These are phyloP conservation scores for Myrmophylax atrothorax DNA, from an alignment of 2,113 vertebrate species.

Conservation along the genomic window DNA sequence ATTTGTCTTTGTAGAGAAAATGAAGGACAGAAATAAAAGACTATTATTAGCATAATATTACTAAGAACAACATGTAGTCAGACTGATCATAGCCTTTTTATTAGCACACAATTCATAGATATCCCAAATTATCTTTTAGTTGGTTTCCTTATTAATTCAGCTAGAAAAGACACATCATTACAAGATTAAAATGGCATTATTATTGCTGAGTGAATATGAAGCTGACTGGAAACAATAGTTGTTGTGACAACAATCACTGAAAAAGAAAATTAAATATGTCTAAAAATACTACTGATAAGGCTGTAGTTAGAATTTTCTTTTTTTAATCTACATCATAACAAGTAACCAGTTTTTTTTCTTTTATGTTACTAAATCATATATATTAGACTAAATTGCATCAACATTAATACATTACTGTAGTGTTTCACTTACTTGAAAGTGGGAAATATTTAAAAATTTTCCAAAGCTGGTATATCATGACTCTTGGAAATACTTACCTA, in stretches of 20 bases:
- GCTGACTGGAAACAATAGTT: slow-evolving; percentile 63
- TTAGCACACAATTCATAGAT: slow-evolving; percentile 45
- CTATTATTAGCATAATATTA: slow-evolving; percentile 44
- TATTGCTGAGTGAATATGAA: slow-evolving; percentile 61
- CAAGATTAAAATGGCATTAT: slow-evolving; percentile 66
- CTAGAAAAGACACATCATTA: slow-evolving; percentile 49
- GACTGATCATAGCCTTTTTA: slow-evolving; percentile 48
- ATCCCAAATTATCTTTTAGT: slow-evolving; percentile 59
- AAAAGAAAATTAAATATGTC: slow-evolving; percentile 66
- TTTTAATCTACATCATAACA: slow-evolving; percentile 63
- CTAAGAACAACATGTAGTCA: neutral
- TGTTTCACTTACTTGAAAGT: slow-evolving; percentile 4
- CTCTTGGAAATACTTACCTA: slow-evolving; percentile 1
- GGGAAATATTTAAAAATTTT: slow-evolving; percentile 28
- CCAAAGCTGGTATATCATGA: neutral
- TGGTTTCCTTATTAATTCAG: slow-evolving; percentile 67
- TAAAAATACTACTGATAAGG: slow-evolving; percentile 62
- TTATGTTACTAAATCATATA: neutral
- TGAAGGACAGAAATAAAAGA: slow-evolving; percentile 22
- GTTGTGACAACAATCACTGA: slow-evolving; percentile 69
- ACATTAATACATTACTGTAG: neutral
- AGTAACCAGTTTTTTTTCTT: neutral
- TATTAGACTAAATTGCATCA: slow-evolving; percentile 34
- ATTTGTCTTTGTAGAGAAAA: neutral
- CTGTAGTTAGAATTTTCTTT: slow-evolving; percentile 37